Base-by-base conservation (phyloP, 2,888 invertebrate species). In the Euzetes globulus region DNA sequence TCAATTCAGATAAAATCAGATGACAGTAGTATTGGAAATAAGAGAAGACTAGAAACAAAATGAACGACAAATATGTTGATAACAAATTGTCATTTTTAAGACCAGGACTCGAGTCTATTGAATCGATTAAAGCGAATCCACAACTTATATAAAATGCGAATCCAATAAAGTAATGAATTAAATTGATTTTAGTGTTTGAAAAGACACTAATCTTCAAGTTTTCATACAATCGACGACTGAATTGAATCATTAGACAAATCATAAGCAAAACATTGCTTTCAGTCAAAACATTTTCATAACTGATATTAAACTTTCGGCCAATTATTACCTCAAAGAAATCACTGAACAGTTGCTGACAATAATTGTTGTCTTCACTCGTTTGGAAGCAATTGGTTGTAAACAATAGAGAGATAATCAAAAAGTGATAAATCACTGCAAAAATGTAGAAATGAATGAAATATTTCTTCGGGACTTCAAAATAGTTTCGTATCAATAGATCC, bases 391-490 rank as follows among this genome's bases (percentile, higher is more conserved):
- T 72, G 17, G 50, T 37, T 1, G 27, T 22, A 27, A 58, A 58
- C 37, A 72, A 33, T 22, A 72, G 41, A 25, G 5, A 7, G 9
- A 72, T 72, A 13, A 72, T 52, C 9, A 58, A n/a, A 25, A 55
- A 33, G 52, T 55, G 33, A 9, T 58, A 58, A 29, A 72, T 29
- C 1, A 52, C 5, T 55, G 55, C 50, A 37, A 72, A 55, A 15
- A 37, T 25, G 11, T 72, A 72, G 15, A 72, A 72, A 9, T 72
- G 33, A 22, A 13, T 41, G 50, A 72, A 72, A 25, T 1, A 22
- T 5, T 92, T 80, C 92, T 92, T 70, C 9, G 70, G 45, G n/a
- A 70, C n/a, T 70, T 41, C 15, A 25, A 65, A 19, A 15, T 65
- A 65, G 0, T 65, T 65, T 7, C 15, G 15, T 4, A 37, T 5